Evolutionary conservation across 2,797 vertebrate species (phyloP).

Genomic region (Potorous gilbertii): DNA sequence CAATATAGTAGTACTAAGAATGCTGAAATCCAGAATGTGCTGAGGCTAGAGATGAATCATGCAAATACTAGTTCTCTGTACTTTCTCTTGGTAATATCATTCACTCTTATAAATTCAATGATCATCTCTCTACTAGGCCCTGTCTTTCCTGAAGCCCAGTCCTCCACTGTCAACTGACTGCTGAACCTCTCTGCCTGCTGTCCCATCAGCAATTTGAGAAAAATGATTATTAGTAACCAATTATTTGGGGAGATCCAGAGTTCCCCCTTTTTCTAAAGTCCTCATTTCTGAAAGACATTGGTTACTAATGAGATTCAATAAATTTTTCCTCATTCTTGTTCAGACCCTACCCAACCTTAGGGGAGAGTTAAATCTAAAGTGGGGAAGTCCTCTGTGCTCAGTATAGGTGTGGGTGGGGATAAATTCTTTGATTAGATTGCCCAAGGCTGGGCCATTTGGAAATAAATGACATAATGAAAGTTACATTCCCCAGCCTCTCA

Average conservation of each 20-base stretch:
- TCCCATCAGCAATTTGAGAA: background rate
- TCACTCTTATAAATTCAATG: background rate
- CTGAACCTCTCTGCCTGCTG: background rate
- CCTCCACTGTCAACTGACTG: background rate
- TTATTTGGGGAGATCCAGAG: background rate
- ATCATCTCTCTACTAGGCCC: background rate
- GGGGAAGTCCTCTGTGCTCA: background rate
- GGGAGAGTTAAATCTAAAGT: background rate
- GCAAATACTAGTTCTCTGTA: background rate
- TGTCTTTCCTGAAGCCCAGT: background rate
- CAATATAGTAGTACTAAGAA: background rate
- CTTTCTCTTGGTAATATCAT: background rate
- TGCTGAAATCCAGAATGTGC: background rate
- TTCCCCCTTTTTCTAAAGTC: background rate
- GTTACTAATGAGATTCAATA: background rate
- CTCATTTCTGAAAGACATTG: background rate
- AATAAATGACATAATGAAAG: background rate
- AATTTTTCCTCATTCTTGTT: background rate
- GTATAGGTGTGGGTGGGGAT: background rate
- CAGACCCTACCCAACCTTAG: background rate
- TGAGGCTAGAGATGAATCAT: background rate
- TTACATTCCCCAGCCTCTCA: background rate
- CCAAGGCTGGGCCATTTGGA: background rate
- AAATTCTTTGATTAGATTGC: background rate
- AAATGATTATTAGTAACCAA: background rate